Evolutionary conservation across 1,140 invertebrate species (phyloP).

Genomic region (Drosophila paulistorum): DNA sequence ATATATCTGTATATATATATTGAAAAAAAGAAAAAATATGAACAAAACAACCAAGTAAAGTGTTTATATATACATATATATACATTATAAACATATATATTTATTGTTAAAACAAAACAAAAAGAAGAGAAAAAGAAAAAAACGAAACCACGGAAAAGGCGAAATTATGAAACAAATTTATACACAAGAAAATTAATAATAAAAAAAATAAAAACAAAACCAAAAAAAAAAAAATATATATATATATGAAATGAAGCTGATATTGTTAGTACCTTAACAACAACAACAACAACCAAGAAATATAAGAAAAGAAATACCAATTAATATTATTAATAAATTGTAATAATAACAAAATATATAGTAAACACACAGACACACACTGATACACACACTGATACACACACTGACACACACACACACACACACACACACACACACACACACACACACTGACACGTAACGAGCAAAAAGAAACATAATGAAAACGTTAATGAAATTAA

Average conservation of each 20-base stretch:
- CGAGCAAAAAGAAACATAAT: slow-evolving; percentile 36
- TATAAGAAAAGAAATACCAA: slow-evolving; percentile 59
- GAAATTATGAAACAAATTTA: slow-evolving; percentile 79
- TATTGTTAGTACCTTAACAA: slow-evolving; percentile 81
- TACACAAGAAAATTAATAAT: slow-evolving; percentile 43
- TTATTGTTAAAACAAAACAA: slow-evolving; percentile 60
- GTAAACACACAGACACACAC: slow-evolving; percentile 2
- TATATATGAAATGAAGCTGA: slow-evolving; percentile 64
- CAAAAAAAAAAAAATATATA: slow-evolving; percentile 20
- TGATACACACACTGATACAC: slow-evolving; percentile 3
- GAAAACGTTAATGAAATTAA: slow-evolving; percentile 52
- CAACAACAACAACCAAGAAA: slow-evolving; percentile 42
- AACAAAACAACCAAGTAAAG: slow-evolving; percentile 52
- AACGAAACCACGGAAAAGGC: slow-evolving; percentile 74
- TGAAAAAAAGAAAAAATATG: slow-evolving; percentile 15
- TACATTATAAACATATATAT: slow-evolving; percentile 71
- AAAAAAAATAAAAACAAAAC: slow-evolving; percentile 20
- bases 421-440: slow-evolving; percentile 34
- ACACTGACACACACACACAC: slow-evolving; percentile 22
- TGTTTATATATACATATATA: slow-evolving; percentile 69
- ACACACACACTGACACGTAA: slow-evolving; percentile 18
- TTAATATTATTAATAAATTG: slow-evolving; percentile 76
- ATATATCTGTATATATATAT: slow-evolving; percentile 77
- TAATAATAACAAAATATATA: slow-evolving; percentile 60
- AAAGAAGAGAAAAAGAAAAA: slow-evolving; percentile 24